Conservation (phyloP, 2,888 invertebrate genomes). For the Caenorhabditis sp. region DNA sequence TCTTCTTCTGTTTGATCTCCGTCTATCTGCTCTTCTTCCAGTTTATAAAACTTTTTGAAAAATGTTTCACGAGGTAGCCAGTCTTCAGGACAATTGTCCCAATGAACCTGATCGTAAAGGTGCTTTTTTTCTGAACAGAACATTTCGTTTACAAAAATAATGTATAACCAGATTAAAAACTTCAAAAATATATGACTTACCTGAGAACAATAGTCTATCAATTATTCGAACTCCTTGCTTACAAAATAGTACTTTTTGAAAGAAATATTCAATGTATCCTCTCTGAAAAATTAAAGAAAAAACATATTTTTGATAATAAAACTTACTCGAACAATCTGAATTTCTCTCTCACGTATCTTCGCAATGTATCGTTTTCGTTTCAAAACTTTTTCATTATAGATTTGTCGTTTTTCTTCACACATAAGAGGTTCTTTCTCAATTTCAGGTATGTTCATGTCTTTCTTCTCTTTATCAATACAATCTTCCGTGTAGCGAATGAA, state of each 20-base stretch:
- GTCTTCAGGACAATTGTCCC: background rate
- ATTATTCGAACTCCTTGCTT: conserved; percentile 23
- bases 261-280: conserved; percentile 18
- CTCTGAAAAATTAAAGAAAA: conserved; percentile 15
- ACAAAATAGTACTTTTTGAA: conserved; percentile 15
- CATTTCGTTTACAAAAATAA: background rate
- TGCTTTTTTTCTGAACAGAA: background rate
- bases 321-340: conserved; percentile 5
- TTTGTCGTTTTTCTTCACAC: background rate
- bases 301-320: background rate
- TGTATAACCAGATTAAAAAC: background rate
- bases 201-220: conserved; percentile 13
- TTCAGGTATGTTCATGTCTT: background rate
- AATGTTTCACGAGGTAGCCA: conserved; percentile 8
- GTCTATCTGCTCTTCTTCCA: background rate
- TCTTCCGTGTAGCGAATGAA: background rate
- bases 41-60: conserved; percentile 5
- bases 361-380: background rate
- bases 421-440: conserved; percentile 4
- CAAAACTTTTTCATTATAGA: conserved; percentile 9
- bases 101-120: conserved; percentile 8
- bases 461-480: background rate
- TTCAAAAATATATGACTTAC: conserved; percentile 8
- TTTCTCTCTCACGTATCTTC: background rate
- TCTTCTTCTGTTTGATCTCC: too few species aligned